Percentiles rank a stretch among this genome's conserved stretches.
phyloP scores from a whole-genome alignment of 2,888 invertebrate genomes.

The Chloroclysta siterata region DNA sequence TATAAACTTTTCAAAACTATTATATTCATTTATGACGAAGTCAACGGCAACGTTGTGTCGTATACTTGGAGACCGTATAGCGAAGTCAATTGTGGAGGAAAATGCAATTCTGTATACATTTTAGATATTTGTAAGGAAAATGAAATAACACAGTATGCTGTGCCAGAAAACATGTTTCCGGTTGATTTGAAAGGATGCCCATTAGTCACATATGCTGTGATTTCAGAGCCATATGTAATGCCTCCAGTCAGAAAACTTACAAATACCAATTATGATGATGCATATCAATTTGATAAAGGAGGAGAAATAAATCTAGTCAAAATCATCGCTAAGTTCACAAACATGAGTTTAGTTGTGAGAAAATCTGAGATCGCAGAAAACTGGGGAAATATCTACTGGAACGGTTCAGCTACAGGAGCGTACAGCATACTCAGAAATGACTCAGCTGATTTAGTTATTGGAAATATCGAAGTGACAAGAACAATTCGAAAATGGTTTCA shows the following conservation, averaged over 20 bases:
- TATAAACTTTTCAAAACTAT: constrained; percentile 74
- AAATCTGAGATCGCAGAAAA: constrained; percentile 70
- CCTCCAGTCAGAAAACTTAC: constrained; percentile 62
- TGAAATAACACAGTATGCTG: constrained; percentile 57
- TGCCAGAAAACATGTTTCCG: constrained; percentile 70
- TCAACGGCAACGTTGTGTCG: constrained; percentile 64
- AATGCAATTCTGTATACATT: constrained; percentile 70
- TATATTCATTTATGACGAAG: constrained; percentile 67
- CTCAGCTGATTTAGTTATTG: constrained; percentile 70
- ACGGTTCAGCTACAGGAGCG: constrained; percentile 73
- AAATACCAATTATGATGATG: constrained; percentile 60
- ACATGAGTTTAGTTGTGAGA: constrained; percentile 72
- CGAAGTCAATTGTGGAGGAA: constrained; percentile 71
- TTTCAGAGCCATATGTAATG: constrained; percentile 80
- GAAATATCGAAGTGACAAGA: constrained; percentile 78
- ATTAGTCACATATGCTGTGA: constrained; percentile 69
- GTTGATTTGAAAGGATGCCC: constrained; percentile 74
- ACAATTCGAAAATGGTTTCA: constrained; percentile 75
- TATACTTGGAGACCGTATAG: constrained; percentile 79
- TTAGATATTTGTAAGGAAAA: constrained; percentile 71
- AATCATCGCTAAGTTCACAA: constrained; percentile 76
- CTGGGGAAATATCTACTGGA: constrained; percentile 68
- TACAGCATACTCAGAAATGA: constrained; percentile 65
- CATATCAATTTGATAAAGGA: constrained; percentile 70
- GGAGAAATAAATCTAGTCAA: constrained; percentile 77